Base-by-base conservation (phyloP, 2,888 invertebrate genomes). In the Pollenia griseotomentosa region DNA sequence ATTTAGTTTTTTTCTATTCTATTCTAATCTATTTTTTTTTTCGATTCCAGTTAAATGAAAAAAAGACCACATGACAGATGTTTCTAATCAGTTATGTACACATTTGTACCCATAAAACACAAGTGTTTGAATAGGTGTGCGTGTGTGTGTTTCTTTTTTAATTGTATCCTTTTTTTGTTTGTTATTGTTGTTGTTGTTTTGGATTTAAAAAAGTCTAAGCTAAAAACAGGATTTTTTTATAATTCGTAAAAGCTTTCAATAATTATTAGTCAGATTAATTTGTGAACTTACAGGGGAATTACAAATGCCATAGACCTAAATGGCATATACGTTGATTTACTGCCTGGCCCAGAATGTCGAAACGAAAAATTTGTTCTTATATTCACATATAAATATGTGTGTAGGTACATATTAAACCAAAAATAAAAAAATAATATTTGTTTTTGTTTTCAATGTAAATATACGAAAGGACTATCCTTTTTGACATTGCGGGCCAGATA, bases 11-110 rank as follows among this genome's bases (percentile, higher is more conserved):
- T 79, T 42, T 51, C 23, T 71, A 70, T 19, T 23, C 44, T 55
- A 70, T 70, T 75, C 55, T 57, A 65, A 63, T 84, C 33, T 55
- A 10, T 55, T 53, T 12, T 61, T 66, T 71, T 59, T 70, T 33
- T 63, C 51, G 19, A 44, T 53, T 66, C 23, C 81, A 82, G 57
- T 78, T 77, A 63, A 44, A 66, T 75, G 19, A 68, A 59, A 33
- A 42, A 66, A 48, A 80, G 75, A 66, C 80, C 83, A 78, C 87
- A 87, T 78, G 84, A 87, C 87, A 87, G 87, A 77, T 87, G 87
- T 87, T 84, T 66, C 78, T 87, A 87, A 87, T 87, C 87, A 82
- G 81, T 74, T 87, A 57, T 78, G 81, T 68, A 83, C 83, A 84
- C 75, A 83, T 40, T 73, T 78, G 59, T 63, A n/a, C 11, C 23